Conservation (phyloP, 1,140 invertebrate genomes). For the Aphaenogaster floridana region DNA sequence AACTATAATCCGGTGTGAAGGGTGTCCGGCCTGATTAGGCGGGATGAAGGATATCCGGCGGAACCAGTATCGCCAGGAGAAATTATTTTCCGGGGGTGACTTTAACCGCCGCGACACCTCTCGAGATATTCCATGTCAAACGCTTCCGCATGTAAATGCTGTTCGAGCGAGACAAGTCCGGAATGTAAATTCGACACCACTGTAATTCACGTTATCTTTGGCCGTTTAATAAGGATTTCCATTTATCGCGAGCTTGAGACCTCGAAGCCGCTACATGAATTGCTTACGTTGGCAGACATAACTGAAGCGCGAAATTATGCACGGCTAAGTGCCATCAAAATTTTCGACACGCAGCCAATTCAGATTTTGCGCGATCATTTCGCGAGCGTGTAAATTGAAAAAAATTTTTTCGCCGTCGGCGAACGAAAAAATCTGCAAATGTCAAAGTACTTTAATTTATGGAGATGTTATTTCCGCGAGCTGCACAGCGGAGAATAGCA, state of each 20-base stretch:
- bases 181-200: slow-evolving; percentile 29
- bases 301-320: slow-evolving; percentile 25
- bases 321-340: slow-evolving; percentile 9
- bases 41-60: slow-evolving; percentile 2
- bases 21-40: not conserved
- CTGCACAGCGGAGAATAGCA: slow-evolving; percentile 33
- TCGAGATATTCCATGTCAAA: slow-evolving; percentile 61
- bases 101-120: not conserved
- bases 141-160: slow-evolving; percentile 38
- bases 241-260: not conserved
- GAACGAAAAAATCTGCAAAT: slow-evolving; percentile 39
- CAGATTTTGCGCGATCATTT: slow-evolving; percentile 16
- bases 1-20: not conserved
- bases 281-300: not conserved
- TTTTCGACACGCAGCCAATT: slow-evolving; percentile 12
- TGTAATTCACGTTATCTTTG: slow-evolving; percentile 20
- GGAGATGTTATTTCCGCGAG: slow-evolving; percentile 39
- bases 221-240: slow-evolving; percentile 42
- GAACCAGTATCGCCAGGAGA: not conserved
- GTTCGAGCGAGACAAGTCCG: not conserved
- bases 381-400: slow-evolving; percentile 29
- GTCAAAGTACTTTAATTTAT: slow-evolving; percentile 42
- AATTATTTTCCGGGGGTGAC: slow-evolving; percentile 51
- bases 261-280: not conserved
- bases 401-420: not conserved